Conservation (phyloP, 2,797 vertebrate species). For the Acrossocheilus wenchowensis region DNA sequence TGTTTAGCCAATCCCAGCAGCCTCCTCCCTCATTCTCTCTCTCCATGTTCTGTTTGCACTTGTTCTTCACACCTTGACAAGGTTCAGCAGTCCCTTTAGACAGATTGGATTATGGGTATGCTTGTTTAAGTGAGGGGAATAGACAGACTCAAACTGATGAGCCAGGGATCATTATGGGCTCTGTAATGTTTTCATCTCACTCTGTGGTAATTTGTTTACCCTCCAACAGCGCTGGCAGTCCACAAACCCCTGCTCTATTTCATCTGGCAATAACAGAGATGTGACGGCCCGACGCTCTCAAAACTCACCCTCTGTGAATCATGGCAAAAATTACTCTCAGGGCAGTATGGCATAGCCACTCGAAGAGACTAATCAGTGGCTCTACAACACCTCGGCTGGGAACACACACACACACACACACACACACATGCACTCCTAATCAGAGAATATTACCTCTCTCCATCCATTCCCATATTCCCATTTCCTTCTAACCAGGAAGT, state of each 20-base stretch:
- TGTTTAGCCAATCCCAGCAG: neutral
- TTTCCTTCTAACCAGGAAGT: neutral
- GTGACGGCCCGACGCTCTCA: constrained; percentile 23
- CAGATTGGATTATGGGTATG: constrained; percentile 25
- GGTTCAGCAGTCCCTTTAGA: constrained; percentile 29
- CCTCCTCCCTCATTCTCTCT: neutral
- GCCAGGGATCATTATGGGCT: constrained; percentile 58
- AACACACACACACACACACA: constrained; percentile 9
- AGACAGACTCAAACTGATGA: constrained; percentile 47
- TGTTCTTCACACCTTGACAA: constrained; percentile 44
- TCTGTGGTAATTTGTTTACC: constrained; percentile 79
- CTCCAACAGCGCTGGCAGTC: constrained; percentile 63
- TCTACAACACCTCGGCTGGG: constrained; percentile 17
- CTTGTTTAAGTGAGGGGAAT: constrained; percentile 37
- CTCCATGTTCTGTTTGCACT: constrained; percentile 24
- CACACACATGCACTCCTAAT: constrained; percentile 15
- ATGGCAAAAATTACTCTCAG: constrained; percentile 70
- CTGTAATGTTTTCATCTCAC: constrained; percentile 74
- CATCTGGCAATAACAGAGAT: constrained; percentile 64
- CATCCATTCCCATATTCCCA: constrained; percentile 28
- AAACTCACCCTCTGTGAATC: constrained; percentile 47
- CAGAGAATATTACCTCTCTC: constrained; percentile 32
- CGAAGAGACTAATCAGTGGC: constrained; percentile 72
- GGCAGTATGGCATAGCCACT: constrained; percentile 71
- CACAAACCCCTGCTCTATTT: constrained; percentile 70